These are phyloP conservation scores for Phoronis australis DNA, from an alignment of 2,888 invertebrate species.

Conservation along the genomic window DNA sequence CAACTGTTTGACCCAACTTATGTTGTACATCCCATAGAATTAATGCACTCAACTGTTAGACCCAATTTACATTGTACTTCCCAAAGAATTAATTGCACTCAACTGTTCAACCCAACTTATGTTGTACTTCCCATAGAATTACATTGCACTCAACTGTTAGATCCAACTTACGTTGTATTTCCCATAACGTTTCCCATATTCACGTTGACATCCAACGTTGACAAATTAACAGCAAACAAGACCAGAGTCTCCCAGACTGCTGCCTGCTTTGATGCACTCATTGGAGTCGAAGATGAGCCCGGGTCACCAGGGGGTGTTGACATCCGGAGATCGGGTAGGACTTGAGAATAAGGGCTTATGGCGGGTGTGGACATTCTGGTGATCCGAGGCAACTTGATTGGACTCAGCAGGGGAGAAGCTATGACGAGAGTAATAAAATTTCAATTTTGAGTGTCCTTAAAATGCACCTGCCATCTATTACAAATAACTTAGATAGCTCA, in stretches of 20 bases:
- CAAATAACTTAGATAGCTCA: too few relatives aligned
- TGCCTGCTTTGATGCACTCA: neutral
- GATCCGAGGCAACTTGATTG: too few relatives aligned
- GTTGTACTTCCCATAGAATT: neutral
- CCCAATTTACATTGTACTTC: conserved; percentile 75
- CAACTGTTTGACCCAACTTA: too few relatives aligned
- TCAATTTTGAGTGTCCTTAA: too few relatives aligned
- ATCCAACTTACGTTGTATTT: conserved; percentile 70
- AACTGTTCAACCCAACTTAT: too few relatives aligned
- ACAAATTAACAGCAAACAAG: conserved; percentile 91
- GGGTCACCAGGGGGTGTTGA: conserved; percentile 1
- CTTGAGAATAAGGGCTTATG: conserved; percentile 8
- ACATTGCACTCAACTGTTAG: too few relatives aligned
- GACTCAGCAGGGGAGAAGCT: too few relatives aligned
- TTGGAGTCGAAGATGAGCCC: conserved; percentile 15
- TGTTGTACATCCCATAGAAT: neutral
- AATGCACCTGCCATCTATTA: too few relatives aligned
- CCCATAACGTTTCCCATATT: conserved; percentile 99
- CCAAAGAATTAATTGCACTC: conserved; percentile 99
- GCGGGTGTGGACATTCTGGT: conserved; percentile 14
- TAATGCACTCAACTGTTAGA: too few relatives aligned
- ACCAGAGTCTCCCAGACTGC: conserved; percentile 89
- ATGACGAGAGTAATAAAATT: too few relatives aligned
- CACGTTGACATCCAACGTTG: conserved; percentile 93
- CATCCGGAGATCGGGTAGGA: conserved; percentile 4